Percentiles rank a stretch among this genome's conserved stretches.
Evolutionary conservation across 2,797 vertebrate species (phyloP).

Genomic region (Sebastes oblongus): DNA sequence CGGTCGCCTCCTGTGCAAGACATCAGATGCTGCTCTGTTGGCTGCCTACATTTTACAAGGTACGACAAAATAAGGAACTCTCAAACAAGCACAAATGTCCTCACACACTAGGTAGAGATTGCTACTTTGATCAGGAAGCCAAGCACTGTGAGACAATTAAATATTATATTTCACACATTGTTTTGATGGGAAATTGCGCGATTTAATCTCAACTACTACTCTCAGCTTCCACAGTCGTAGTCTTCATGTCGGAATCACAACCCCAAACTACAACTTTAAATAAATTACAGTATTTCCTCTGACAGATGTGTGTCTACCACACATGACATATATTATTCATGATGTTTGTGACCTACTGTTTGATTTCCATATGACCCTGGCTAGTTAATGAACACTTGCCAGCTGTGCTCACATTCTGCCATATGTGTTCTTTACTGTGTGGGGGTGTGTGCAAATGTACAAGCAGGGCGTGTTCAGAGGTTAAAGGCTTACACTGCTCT

Average conservation of each 20-base stretch:
- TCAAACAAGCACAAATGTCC: not conserved
- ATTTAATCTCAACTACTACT: not conserved
- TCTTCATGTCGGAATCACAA: not conserved
- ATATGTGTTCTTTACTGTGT: not conserved
- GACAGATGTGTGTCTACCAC: not conserved
- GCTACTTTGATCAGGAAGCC: not conserved
- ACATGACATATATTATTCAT: not conserved
- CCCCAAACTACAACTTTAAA: not conserved
- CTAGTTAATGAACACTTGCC: not conserved
- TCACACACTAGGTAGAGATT: not conserved
- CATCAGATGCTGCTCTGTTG: conserved; percentile 93
- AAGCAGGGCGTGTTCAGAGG: not conserved
- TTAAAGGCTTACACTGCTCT: not conserved
- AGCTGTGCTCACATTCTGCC: not conserved
- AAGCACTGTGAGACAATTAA: not conserved
- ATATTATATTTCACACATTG: not conserved
- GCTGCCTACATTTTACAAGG: conserved; percentile 98
- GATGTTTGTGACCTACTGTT: not conserved
- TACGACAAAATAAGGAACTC: conserved; percentile 55
- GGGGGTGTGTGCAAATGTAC: not conserved
- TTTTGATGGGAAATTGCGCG: not conserved
- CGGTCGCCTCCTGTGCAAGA: conserved; percentile 96
- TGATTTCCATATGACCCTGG: not conserved
- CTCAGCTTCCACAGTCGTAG: not conserved
- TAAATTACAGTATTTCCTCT: not conserved